Conservation (phyloP, 2,113 vertebrate genomes). For the Colius striatus region DNA sequence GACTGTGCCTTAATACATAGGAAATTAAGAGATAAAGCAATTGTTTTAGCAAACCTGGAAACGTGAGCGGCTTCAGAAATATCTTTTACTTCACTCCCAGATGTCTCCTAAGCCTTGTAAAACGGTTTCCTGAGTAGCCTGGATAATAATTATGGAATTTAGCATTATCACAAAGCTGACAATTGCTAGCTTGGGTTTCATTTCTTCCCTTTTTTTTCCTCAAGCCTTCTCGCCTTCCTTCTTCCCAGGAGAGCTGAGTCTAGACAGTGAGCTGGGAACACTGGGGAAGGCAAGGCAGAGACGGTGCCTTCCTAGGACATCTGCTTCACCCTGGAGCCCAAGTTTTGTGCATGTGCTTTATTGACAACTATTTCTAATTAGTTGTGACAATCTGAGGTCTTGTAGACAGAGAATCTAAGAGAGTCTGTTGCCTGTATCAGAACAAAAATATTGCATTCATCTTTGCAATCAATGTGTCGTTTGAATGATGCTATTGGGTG, state of each 20-base stretch:
- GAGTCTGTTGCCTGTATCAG: not conserved
- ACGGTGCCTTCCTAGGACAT: not conserved
- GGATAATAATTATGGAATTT: conserved; percentile 16
- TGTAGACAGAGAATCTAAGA: not conserved
- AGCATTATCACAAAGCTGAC: conserved; percentile 39
- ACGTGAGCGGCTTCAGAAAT: conserved; percentile 35
- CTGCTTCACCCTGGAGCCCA: not conserved
- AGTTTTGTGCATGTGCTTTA: not conserved
- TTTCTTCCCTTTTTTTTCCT: not conserved
- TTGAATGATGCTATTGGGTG: not conserved
- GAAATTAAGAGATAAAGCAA: conserved; percentile 37
- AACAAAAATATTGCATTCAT: not conserved
- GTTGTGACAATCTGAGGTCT: not conserved
- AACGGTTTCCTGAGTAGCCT: conserved; percentile 47
- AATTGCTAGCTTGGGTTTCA: not conserved
- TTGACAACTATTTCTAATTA: not conserved
- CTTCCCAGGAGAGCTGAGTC: conserved; percentile 4
- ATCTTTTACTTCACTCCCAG: conserved; percentile 26
- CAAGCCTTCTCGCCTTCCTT: not conserved
- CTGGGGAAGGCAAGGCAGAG: not conserved
- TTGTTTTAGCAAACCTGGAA: conserved; percentile 43
- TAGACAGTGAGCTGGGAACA: conserved; percentile 24
- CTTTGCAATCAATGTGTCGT: not conserved
- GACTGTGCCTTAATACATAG: not conserved
- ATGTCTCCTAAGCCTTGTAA: conserved; percentile 49